A percentile compares a stretch with the other conserved stretches of the same genome.
These are phyloP conservation scores for Lymantria dispar DNA, from an alignment of 2,888 invertebrate species.

Conservation along the genomic window DNA sequence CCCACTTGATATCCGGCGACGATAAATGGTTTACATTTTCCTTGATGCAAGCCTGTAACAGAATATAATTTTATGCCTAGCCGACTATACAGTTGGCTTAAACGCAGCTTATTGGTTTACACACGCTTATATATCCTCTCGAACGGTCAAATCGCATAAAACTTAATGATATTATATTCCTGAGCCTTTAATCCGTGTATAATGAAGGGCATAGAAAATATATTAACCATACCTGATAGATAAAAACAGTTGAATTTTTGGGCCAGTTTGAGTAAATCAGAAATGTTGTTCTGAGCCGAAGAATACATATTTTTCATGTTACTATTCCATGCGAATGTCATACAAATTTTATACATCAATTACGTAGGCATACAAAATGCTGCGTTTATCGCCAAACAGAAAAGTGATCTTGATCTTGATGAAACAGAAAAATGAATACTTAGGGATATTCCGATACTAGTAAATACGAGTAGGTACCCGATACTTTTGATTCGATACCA, in stretches of 20 bases:
- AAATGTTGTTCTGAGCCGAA: constrained; percentile 66
- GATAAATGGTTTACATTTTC: constrained; percentile 92
- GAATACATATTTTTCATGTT: constrained; percentile 78
- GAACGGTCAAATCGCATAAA: background rate
- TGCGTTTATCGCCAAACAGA: too few relatives aligned
- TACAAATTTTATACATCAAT: background rate
- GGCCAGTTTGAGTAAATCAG: constrained; percentile 88
- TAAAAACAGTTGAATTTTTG: constrained; percentile 95
- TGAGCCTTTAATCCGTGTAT: background rate
- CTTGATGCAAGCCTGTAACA: constrained; percentile 86
- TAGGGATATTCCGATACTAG: constrained; percentile 11
- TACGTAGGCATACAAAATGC: background rate
- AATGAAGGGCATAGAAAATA: background rate
- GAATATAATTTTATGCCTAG: constrained; percentile 11
- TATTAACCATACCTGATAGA: constrained; percentile 86
- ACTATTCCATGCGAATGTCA: constrained; percentile 46
- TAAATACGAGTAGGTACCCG: too few relatives aligned
- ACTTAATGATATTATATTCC: background rate
- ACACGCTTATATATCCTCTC: background rate
- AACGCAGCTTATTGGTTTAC: too few relatives aligned
- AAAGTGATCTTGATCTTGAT: too few relatives aligned
- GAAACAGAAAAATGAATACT: too few relatives aligned
- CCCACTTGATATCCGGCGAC: constrained; percentile 96
- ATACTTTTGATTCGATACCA: too few relatives aligned
- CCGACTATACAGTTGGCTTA: too few relatives aligned